Base-by-base conservation (phyloP, 2,113 vertebrate species). In the Neoarius graeffei region DNA sequence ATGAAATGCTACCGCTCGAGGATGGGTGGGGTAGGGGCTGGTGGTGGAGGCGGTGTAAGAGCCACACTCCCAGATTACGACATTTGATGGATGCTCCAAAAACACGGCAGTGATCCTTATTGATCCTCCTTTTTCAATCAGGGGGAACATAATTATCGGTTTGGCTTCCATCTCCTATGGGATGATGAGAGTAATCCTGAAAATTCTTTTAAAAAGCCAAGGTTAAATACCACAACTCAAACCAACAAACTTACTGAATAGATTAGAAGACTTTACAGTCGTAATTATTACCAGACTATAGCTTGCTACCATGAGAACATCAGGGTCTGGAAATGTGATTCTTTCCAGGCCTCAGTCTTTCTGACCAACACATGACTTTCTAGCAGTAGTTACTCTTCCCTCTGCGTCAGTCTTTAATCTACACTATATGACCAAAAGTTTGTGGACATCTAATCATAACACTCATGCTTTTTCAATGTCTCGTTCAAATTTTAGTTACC, bases 61-160 rank as follows among this genome's bases (percentile, higher is more conserved):
- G 82, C 80, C 74, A 50, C 77, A 57, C 74, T 87, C 62, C 69
- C 74, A 83, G 73, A 86, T 88, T 88, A 87, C 85, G 86, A 90
- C 60, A 85, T 77, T 89, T 90, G 91, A 91, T 89, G 83, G 89
- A 90, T 88, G 88, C 83, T 25, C 62, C 77, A 84, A 83, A 86
- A 90, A 83, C 88, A 83, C 85, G 64, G 71, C 66, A 48, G 71
- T 81, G 85, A 89, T 89, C 88, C 86, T 88, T 90, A 91, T 89
- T 86, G 90, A 91, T 91, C 57, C 23, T 85, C 84, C 67, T 88
- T 87, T 83, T 89, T 86, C 86, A 86, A 87, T 90, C 79, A 84
- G 83, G 76, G 83, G 35, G 86, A 89, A 85, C 69, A 84, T 85
- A 90, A 86, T 92, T 83, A 89, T 90, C 48, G 67, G 62, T 91